Evolutionary conservation across 2,888 invertebrate genomes (phyloP), one percentile per base, ranked within the genome.

Genomic region (Metopia argyrocephala): DNA sequence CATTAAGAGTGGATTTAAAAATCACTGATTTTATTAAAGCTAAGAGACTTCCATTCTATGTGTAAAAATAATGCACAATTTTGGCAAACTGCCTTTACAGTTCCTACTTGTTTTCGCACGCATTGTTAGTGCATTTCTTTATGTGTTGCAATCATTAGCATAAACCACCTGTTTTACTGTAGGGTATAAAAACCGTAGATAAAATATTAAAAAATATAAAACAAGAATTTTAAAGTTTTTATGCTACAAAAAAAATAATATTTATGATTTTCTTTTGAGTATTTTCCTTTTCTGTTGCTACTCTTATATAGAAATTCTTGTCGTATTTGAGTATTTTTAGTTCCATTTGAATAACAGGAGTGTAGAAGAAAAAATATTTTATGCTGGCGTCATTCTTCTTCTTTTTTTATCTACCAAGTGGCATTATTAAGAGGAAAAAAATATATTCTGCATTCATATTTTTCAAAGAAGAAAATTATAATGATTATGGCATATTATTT

Each of bases 401-500:
- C 5, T 23, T 23, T 54, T 23, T 25, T 54, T 15, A 25, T 21
- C 7, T 45, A 68, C 59, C 27, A 61, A 54, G 54, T 61, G 59
- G 59, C 59, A 54, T 71, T 61, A 71, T 70, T 78, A 78, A 71
- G 71, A 54, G 69, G 56, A 31, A 12, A 57, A 27, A 64, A 57
- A 57, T 54, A 45, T 23, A 76, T 31, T 64, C 74, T 61, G 52
- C 28, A 76, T 38, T 64, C 76, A 70, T n/a, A n/a, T 54, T 76
- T 69, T 62, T 56, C 71, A 80, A 82, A 82, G 80, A 78, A 83
- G 83, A 84, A 83, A 84, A 84, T 84, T 83, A 84, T 83, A 80
- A 80, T 84, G 83, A 83, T 84, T 84, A 84, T 81, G 78, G 82
- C 64, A 38, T 82, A 78, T 84, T 82, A 84, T 84, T 84, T 83